Percentiles rank a stretch among this genome's conserved stretches.
Evolutionary conservation across 37 sponge, comb jelly and placozoan genomes (phyloP).

Genomic region (Oopsacas minuta): DNA sequence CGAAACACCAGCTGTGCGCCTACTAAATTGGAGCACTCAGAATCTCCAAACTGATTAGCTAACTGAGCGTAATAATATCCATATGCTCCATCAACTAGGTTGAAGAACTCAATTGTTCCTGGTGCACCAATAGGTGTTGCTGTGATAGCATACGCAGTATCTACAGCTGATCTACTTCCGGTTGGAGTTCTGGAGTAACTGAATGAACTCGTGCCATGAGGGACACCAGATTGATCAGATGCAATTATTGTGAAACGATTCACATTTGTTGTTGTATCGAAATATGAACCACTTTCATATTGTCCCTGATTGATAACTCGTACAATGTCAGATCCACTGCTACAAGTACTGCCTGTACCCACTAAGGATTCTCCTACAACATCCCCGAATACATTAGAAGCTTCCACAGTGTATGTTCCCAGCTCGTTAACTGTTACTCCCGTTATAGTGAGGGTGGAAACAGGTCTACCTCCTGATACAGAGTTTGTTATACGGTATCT

Average conservation of each 20-base stretch:
- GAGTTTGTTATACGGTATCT: background rate
- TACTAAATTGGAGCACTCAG: background rate
- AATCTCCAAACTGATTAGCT: background rate
- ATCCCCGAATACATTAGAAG: background rate
- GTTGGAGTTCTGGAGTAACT: background rate
- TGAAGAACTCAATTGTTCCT: background rate
- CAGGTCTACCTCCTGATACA: background rate
- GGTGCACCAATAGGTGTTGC: background rate
- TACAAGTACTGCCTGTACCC: background rate
- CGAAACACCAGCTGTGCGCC: background rate
- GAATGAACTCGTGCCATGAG: background rate
- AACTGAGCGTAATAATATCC: background rate
- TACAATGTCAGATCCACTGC: background rate
- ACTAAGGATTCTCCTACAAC: background rate
- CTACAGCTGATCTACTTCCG: background rate
- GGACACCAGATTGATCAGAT: background rate
- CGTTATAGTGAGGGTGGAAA: background rate
- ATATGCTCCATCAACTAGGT: background rate
- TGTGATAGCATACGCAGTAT: background rate
- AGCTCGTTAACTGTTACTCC: background rate
- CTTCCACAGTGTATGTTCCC: background rate
- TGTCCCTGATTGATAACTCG: background rate
- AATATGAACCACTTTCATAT: background rate
- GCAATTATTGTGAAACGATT: background rate
- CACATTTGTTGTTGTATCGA: background rate